These are phyloP conservation scores for Porites australiensis DNA, from an alignment of 64 coral and sea anemone genomes.

Conservation along the genomic window DNA sequence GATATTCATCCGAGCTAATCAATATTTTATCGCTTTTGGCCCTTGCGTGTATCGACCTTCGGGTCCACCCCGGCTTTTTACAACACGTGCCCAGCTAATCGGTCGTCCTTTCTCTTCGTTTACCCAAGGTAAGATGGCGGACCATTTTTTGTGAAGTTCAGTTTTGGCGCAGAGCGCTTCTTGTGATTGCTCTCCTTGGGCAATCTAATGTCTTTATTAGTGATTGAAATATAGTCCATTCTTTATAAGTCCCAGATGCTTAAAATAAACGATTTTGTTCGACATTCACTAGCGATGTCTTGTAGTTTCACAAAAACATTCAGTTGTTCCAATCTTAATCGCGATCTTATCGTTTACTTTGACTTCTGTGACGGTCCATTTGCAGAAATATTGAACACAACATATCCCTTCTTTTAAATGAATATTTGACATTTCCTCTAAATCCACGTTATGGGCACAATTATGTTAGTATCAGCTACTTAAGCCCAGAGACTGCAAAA, in stretches of 20 bases:
- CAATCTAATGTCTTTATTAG: background rate
- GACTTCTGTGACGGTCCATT: no score
- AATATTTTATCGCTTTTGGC: conserved; percentile 50
- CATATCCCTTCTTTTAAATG: no score
- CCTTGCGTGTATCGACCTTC: background rate
- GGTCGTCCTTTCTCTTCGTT: conserved; percentile 80
- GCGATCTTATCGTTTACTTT: background rate
- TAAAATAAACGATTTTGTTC: background rate
- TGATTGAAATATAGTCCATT: background rate
- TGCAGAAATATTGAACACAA: no score
- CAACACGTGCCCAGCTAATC: conserved; percentile 78
- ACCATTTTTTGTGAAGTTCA: background rate
- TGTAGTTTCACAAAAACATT: background rate
- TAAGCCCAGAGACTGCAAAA: no score
- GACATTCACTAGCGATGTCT: background rate
- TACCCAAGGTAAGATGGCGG: conserved; percentile 94
- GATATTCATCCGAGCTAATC: conserved; percentile 45
- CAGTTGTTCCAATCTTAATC: background rate
- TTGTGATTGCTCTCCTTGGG: background rate
- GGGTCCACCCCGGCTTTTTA: conserved; percentile 77
- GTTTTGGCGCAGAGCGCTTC: background rate
- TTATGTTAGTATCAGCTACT: no score
- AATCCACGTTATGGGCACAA: no score
- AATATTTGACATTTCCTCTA: no score
- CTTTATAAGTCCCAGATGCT: background rate